These are phyloP conservation scores for Cassiopea xamachana DNA, from an alignment of 30 jellyfish, hydroid and myxozoan genomes.

Conservation along the genomic window DNA sequence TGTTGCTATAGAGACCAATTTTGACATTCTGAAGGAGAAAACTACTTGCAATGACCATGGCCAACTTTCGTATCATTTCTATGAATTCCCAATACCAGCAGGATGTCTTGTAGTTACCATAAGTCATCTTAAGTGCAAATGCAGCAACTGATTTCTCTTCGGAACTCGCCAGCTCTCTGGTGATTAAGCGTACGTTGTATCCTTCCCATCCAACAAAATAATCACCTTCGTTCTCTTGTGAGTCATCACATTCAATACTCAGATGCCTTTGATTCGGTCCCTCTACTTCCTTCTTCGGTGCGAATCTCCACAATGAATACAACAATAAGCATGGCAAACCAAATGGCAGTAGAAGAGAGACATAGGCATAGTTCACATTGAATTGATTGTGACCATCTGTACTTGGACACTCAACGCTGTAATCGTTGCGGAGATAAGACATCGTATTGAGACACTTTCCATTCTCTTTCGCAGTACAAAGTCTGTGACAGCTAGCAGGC, in stretches of 20 bases:
- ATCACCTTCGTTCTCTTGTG: background rate
- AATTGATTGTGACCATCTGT: background rate
- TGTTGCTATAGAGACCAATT: too few species aligned
- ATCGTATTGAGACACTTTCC: slow-evolving; percentile 30
- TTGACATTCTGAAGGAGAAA: too few species aligned
- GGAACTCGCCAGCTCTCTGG: background rate
- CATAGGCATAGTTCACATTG: too few species aligned
- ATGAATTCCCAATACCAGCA: slow-evolving; percentile 56
- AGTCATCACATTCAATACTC: background rate
- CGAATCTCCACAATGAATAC: slow-evolving; percentile 6
- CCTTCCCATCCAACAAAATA: background rate
- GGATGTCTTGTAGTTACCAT: too few species aligned
- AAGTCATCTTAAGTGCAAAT: too few species aligned
- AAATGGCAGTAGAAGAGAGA: slow-evolving; percentile 35
- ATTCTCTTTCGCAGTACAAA: slow-evolving; percentile 20
- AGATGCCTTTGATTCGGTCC: background rate
- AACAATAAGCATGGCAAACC: slow-evolving; percentile 63
- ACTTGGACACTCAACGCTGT: slow-evolving; percentile 50
- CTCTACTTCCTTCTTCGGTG: background rate
- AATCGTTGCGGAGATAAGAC: slow-evolving; percentile 63
- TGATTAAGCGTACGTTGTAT: background rate
- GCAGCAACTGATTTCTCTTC: background rate
- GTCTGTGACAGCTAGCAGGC: slow-evolving; percentile 57
- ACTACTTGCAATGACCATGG: too few species aligned
- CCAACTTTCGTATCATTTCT: slow-evolving; percentile 47